Evolutionary conservation across 1,140 invertebrate species (phyloP), one percentile per base, ranked within the genome.

Genomic region (Atta texana): DNA sequence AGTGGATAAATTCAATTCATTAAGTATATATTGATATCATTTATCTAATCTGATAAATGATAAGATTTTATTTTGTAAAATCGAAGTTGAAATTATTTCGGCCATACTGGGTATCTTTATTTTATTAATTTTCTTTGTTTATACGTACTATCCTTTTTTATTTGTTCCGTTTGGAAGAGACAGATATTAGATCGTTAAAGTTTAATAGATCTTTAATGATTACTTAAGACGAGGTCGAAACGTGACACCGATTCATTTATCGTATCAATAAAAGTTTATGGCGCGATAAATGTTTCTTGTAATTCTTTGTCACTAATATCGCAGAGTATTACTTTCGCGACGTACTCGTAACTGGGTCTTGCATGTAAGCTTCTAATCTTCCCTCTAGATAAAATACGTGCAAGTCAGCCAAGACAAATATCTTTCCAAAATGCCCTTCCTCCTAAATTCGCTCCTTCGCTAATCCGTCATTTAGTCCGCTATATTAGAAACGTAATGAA

Each of bases 401-500:
- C 66, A 81, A 81, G 78, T 81, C 66, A 81, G 66, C 51, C 66
- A 16, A 81, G 66, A 81, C 66, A 72, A 81, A 81, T 71, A 81
- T 81, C 31, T 18, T 12, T 21, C n/a, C 39, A 21, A 71, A 71
- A 81, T 55, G 51, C n/a, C 5, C 28, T 21, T n/a, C 1, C 66
- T 18, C 63, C 34, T 44, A 57, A 44, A 14, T n/a, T 55, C 34
- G 5, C 34, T 72, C 16, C 18, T 71, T 39, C 66, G 78, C 78
- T 81, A 72, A 81, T 81, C 78, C 53, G 66, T 81, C 78, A 81
- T 81, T 81, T 71, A 57, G 51, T 1, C 51, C 34, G 5, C 18
- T 57, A 51, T 81, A 81, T 72, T 81, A 81, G 66, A 72, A 81
- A 81, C 66, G 21, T 72, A 81, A 81, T 71, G 78, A 81, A 81